Conservation (phyloP, 2,113 vertebrate genomes). For the Paradoxurus hermaphroditus region DNA sequence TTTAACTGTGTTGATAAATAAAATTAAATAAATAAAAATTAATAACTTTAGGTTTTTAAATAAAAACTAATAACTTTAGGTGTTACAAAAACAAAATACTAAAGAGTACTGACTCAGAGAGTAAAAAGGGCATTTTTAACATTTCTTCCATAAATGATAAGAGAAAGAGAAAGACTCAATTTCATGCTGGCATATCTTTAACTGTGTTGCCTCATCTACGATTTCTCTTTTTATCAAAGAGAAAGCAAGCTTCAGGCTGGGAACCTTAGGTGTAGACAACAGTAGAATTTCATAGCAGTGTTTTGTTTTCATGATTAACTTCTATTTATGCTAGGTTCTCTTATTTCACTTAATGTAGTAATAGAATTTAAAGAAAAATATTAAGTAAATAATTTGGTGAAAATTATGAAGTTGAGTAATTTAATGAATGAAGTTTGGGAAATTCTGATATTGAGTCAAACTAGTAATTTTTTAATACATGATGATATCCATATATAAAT, state of each 20-base stretch:
- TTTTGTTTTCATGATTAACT: conserved; percentile 1
- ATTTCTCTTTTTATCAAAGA: background rate
- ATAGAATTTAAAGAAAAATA: conserved; percentile 2
- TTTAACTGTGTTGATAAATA: background rate
- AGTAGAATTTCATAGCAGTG: background rate
- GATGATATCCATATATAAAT: background rate
- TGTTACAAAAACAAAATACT: background rate
- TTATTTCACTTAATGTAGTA: background rate
- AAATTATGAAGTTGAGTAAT: conserved; percentile 11
- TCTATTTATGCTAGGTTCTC: background rate
- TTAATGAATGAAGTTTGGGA: conserved; percentile 21
- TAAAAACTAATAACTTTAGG: background rate
- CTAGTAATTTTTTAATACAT: background rate
- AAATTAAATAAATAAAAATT: background rate
- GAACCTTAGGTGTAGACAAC: background rate
- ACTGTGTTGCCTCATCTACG: background rate
- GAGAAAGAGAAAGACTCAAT: background rate
- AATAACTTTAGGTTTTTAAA: background rate
- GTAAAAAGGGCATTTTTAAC: no score
- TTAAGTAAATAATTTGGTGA: background rate
- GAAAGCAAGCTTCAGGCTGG: background rate
- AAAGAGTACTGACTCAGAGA: background rate
- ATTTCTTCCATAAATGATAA: no score
- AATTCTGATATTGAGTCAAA: conserved; percentile 38
- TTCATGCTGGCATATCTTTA: background rate